These are phyloP conservation scores for Oasisia sp. DNA, from an alignment of 2,888 invertebrate species.

Conservation along the genomic window DNA sequence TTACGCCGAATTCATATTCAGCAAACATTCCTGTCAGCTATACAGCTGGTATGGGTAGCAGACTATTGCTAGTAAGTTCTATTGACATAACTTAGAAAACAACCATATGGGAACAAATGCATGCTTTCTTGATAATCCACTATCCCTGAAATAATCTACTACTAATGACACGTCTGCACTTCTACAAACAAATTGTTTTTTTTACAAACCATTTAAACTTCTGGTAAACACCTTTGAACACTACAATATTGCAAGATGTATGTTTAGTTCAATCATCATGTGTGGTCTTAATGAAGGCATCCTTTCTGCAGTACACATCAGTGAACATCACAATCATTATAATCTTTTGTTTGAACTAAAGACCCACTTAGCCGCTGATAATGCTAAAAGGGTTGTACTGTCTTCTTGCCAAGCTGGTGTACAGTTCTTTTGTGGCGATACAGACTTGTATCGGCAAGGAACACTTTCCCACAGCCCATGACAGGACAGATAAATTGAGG, in stretches of 20 bases:
- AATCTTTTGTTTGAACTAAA: background rate
- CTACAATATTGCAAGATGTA: background rate
- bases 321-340: background rate
- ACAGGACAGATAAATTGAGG: conserved; percentile 1
- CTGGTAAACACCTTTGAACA: no score
- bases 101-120: background rate
- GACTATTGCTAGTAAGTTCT: background rate
- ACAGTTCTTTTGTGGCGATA: conserved; percentile 12
- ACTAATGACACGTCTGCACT: background rate
- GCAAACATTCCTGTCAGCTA: background rate
- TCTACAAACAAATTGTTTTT: background rate
- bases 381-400: background rate
- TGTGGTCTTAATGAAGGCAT: background rate
- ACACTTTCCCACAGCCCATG: background rate
- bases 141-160: background rate
- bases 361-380: no score
- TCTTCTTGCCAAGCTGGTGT: background rate
- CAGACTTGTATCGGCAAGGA: background rate
- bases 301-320: background rate
- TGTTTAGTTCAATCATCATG: background rate
- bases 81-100: background rate
- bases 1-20: background rate
- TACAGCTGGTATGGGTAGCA: background rate
- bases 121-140: background rate
- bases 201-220: background rate